Evolutionary conservation across 2,113 vertebrate species (phyloP).

Genomic region (Scatophagus argus): DNA sequence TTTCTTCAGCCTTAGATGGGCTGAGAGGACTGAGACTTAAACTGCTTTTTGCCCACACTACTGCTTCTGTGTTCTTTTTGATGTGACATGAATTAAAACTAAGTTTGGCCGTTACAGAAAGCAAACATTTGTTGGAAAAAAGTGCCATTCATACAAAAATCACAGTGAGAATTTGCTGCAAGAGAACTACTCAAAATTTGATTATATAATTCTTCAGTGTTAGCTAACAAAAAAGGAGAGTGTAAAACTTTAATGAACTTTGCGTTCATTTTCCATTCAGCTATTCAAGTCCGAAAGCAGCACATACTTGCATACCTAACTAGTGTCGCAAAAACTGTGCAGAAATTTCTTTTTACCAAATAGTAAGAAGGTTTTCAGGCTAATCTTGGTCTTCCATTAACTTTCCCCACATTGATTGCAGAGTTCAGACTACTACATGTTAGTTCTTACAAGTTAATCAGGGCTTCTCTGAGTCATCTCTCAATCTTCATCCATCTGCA

Average conservation of each 20-base stretch:
- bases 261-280: not conserved
- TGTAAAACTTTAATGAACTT: not conserved
- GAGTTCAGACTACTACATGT: conserved; percentile 1
- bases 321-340: not conserved
- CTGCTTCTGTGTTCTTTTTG: not conserved
- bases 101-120: not conserved
- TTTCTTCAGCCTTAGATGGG: no score
- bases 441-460: conserved; percentile 20
- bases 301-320: not conserved
- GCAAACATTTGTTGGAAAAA: not conserved
- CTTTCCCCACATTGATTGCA: conserved; percentile 18
- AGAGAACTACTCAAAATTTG: not conserved
- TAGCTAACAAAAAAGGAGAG: not conserved
- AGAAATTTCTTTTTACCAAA: not conserved
- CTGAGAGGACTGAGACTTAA: not conserved
- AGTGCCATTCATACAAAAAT: not conserved
- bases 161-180: not conserved
- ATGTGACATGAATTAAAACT: not conserved
- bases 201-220: not conserved
- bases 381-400: conserved; percentile 29
- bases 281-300: not conserved
- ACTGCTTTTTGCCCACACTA: not conserved
- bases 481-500: conserved; percentile 60
- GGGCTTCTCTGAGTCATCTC: conserved; percentile 16
- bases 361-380: not conserved